Conservation (phyloP, 2,888 invertebrate genomes). For the Thera britannica region DNA sequence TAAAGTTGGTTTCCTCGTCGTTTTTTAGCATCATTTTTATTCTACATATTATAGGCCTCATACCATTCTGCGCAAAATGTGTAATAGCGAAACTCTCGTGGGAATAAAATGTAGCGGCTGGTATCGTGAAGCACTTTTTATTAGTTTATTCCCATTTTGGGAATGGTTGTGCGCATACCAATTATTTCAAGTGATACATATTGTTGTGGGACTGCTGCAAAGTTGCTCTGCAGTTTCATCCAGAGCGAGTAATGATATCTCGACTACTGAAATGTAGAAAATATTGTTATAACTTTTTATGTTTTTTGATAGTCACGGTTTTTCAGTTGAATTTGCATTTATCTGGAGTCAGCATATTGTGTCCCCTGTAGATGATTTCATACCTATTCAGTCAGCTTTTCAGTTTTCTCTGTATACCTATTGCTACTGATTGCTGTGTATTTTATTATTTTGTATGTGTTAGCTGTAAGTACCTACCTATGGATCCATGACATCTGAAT, state of each 20-base stretch:
- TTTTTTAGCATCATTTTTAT: neutral
- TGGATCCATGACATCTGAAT: too few relatives aligned
- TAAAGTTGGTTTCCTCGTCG: neutral
- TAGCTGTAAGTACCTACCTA: too few relatives aligned
- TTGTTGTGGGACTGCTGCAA: neutral
- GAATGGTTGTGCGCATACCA: neutral
- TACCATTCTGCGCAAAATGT: neutral
- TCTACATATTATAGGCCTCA: neutral
- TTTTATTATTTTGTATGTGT: too few relatives aligned
- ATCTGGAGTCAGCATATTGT: too few relatives aligned
- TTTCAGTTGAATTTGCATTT: too few relatives aligned
- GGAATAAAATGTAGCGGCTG: slow-evolving; percentile 2
- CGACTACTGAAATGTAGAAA: too few relatives aligned
- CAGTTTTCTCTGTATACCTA: too few relatives aligned
- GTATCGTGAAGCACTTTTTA: neutral
- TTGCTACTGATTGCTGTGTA: too few relatives aligned
- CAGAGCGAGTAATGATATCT: neutral
- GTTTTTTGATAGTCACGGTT: too few relatives aligned
- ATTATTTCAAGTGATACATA: slow-evolving; percentile 3
- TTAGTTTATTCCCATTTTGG: slow-evolving; percentile 8
- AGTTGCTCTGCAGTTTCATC: neutral
- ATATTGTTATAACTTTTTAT: too few relatives aligned
- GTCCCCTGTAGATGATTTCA: too few relatives aligned
- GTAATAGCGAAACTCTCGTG: neutral
- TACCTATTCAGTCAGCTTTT: too few relatives aligned